These are phyloP conservation scores for Actinia tenebrosa DNA, from an alignment of 64 coral and sea anemone genomes.

Conservation along the genomic window DNA sequence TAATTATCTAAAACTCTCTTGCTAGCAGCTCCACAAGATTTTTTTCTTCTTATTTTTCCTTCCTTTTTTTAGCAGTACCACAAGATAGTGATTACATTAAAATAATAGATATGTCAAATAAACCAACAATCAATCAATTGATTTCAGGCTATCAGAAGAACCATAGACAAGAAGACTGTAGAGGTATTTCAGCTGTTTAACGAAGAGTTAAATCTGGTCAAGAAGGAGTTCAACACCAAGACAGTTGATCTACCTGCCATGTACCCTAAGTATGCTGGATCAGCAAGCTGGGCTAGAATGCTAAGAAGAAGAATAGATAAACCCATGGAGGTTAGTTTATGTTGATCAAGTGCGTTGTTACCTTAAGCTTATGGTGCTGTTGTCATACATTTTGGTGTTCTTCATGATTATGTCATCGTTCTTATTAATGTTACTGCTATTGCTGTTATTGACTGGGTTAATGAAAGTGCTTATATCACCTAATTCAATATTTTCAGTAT, in stretches of 20 bases:
- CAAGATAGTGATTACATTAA: too few species aligned
- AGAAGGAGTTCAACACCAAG: slow-evolving; percentile 99
- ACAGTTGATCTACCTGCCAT: slow-evolving; percentile 85
- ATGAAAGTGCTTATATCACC: too few species aligned
- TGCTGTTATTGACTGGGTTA: too few species aligned
- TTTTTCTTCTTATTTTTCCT: too few species aligned
- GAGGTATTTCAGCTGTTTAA: slow-evolving; percentile 97
- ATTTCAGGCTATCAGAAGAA: slow-evolving; percentile 82
- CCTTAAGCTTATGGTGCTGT: background rate
- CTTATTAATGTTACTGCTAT: too few species aligned
- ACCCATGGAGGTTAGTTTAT: slow-evolving; percentile 77
- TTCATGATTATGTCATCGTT: too few species aligned
- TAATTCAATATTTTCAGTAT: too few species aligned
- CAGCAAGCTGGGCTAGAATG: slow-evolving; percentile 85
- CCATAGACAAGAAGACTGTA: slow-evolving; percentile 99
- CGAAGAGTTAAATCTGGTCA: slow-evolving; percentile 95
- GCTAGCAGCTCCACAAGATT: too few species aligned
- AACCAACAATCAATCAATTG: too few species aligned
- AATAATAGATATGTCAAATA: too few species aligned
- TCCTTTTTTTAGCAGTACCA: too few species aligned
- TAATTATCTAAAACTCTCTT: too few species aligned
- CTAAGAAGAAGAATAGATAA: slow-evolving; percentile 89
- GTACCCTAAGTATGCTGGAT: slow-evolving; percentile 90
- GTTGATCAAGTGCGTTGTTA: background rate
- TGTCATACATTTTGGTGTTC: background rate